A percentile compares a stretch with the other conserved stretches of the same genome.
Conservation (phyloP, 2,797 vertebrate species). For the Helostoma temminkii region DNA sequence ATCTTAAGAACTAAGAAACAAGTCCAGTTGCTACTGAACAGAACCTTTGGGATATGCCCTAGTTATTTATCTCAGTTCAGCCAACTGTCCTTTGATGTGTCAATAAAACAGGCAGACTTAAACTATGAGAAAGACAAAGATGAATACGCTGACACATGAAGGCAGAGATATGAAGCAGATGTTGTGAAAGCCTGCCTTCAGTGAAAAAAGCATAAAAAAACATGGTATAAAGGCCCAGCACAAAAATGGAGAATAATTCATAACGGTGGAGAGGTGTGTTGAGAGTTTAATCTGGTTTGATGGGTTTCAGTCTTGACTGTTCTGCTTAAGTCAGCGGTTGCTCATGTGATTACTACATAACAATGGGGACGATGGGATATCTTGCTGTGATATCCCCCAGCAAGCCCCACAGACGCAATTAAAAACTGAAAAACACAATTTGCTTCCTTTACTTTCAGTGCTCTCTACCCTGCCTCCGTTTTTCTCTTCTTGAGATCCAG, state of each 20-base stretch:
- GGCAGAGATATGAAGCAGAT: conserved; percentile 36
- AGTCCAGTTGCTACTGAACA: too few species aligned
- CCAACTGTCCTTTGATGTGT: conserved; percentile 14
- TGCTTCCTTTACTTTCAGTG: conserved; percentile 25
- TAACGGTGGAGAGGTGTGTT: conserved; percentile 32
- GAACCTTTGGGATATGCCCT: too few species aligned
- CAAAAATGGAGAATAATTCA: conserved; percentile 65
- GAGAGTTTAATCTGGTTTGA: conserved; percentile 31
- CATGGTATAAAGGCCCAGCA: conserved; percentile 19
- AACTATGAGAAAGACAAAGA: conserved; percentile 17
- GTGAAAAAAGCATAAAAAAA: conserved; percentile 52
- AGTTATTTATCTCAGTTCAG: neutral
- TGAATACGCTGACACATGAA: conserved; percentile 18
- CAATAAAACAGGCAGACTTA: conserved; percentile 6
- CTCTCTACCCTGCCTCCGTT: conserved; percentile 7
- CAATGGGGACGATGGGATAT: conserved; percentile 52
- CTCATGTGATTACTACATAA: conserved; percentile 53
- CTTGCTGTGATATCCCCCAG: conserved; percentile 55
- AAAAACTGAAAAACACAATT: conserved; percentile 64
- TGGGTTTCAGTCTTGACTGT: conserved; percentile 32
- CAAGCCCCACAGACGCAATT: conserved; percentile 68
- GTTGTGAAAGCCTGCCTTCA: conserved; percentile 38
- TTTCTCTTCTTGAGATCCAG: neutral
- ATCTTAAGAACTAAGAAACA: too few species aligned
- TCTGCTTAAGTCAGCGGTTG: conserved; percentile 65